Evolutionary conservation across 2,113 vertebrate genomes (phyloP), one percentile per base, ranked within the genome.

Genomic region (Eonycteris spelaea): DNA sequence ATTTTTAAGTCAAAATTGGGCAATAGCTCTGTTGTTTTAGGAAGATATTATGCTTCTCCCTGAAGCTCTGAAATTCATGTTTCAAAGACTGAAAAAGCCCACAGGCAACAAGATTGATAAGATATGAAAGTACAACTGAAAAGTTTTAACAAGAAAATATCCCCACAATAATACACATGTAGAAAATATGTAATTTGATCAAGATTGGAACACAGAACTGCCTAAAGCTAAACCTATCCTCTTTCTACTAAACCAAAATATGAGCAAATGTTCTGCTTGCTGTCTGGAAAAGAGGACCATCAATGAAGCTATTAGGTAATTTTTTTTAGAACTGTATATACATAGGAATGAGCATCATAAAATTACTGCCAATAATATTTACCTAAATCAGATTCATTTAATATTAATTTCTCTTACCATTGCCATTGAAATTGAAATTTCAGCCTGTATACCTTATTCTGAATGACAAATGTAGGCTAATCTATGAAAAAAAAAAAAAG

Each of bases 171-270:
- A 67, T 33, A 63, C 14, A 21, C 35, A 35, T 35, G 1, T 38
- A 92, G 55, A 71, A 90, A 86, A 24, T 63, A 70, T 55, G 30
- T 90, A 88, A 78, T 94, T 68, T 92, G 70, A 79, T 87, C 28
- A 93, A 73, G 33, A 24, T 9, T 51, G 28, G 35, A 94, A 75
- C 43, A 43, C 26, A 96, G 45, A 85, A 73, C 35, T 26, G 11
- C 38, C 51, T 92, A 12, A 78, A 79, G 90, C 13, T 82, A 65
- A 92, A 61, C 13, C n/a, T 80, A 28, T 65, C 28, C 51, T 5
- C 22, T 90, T 86, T 91, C 3, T 78, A 18, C 12, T 38, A 6
- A 4, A 14, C 63, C 12, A 71, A 74, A n/a, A 48, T 86, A 19
- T 24, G 48, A 91, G 35, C 12, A 61, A 78, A 94, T 63, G 40